phyloP scores from a whole-genome alignment of 2,797 vertebrate genomes.

The Potorous gilbertii region DNA sequence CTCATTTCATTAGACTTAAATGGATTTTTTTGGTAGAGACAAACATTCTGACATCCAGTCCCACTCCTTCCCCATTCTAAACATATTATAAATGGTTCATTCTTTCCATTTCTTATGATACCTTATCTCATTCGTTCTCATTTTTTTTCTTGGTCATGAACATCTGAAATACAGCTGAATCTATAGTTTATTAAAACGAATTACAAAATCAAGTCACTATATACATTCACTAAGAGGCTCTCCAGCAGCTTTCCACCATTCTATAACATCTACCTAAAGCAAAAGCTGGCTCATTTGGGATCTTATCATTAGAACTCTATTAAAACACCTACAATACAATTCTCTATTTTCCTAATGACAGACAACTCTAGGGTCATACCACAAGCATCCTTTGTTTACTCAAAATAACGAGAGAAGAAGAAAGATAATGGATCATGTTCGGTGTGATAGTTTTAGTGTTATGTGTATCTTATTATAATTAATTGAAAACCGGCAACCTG shows the following conservation, averaged over 20 bases:
- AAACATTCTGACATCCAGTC: slow-evolving; percentile 42
- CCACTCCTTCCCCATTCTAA: neutral
- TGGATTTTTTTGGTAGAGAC: neutral
- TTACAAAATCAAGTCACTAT: slow-evolving; percentile 37
- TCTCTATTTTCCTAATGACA: slow-evolving; percentile 7
- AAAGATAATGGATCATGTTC: slow-evolving; percentile 12
- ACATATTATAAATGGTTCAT: slow-evolving; percentile 26
- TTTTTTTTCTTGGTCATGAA: slow-evolving; percentile 34
- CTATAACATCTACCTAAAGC: slow-evolving; percentile 31
- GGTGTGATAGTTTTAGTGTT: slow-evolving; percentile 14
- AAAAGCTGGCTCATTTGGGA: neutral
- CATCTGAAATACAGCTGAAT: slow-evolving; percentile 48
- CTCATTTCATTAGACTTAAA: neutral
- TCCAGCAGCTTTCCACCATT: slow-evolving; percentile 21
- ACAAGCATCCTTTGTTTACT: neutral
- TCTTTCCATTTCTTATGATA: slow-evolving; percentile 28
- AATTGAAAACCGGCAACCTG: slow-evolving; percentile 39
- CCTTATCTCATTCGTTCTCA: neutral
- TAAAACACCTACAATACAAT: slow-evolving; percentile 35
- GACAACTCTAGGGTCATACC: neutral
- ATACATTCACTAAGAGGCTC: slow-evolving; percentile 11
- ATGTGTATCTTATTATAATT: slow-evolving; percentile 25
- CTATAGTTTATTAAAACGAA: slow-evolving; percentile 37
- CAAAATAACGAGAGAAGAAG: neutral
- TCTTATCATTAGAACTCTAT: slow-evolving; percentile 46